Percentiles rank a stretch among this genome's conserved stretches.
Evolutionary conservation across 2,113 vertebrate species (phyloP).

Genomic region (Odontophorus gujanensis): DNA sequence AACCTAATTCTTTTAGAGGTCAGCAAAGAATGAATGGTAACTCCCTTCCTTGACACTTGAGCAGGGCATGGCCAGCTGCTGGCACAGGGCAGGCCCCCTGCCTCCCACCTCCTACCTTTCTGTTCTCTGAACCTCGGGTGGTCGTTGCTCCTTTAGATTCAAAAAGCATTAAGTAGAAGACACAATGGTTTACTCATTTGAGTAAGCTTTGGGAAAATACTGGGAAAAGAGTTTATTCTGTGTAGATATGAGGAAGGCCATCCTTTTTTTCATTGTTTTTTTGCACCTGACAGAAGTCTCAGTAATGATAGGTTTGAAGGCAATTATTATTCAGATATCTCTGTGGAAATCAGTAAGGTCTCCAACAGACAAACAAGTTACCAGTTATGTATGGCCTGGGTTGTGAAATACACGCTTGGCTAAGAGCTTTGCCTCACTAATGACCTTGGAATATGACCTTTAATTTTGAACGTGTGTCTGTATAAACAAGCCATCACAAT

Average conservation of each 20-base stretch:
- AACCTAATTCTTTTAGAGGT: not conserved
- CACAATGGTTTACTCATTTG: not conserved
- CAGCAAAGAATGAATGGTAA: not conserved
- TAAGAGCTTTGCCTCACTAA: not conserved
- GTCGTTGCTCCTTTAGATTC: not conserved
- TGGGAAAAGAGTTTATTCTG: not conserved
- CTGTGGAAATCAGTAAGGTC: not conserved
- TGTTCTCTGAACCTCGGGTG: not conserved
- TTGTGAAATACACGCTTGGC: not conserved
- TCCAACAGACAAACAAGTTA: not conserved
- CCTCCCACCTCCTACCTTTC: not conserved
- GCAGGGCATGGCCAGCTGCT: not conserved
- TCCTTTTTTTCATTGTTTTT: not conserved
- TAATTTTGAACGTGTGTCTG: not conserved
- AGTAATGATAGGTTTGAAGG: not conserved
- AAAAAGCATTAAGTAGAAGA: not conserved
- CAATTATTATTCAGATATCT: not conserved
- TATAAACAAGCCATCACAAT: not conserved
- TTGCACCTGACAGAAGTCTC: not conserved
- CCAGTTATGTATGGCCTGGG: not conserved
- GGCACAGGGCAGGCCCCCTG: not conserved
- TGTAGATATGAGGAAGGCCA: not conserved
- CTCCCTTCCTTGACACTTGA: not conserved
- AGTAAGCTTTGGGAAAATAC: not conserved
- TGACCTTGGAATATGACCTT: constrained; percentile 16